Evolutionary conservation across 2,888 invertebrate species (phyloP).

Genomic region (Phania funesta): DNA sequence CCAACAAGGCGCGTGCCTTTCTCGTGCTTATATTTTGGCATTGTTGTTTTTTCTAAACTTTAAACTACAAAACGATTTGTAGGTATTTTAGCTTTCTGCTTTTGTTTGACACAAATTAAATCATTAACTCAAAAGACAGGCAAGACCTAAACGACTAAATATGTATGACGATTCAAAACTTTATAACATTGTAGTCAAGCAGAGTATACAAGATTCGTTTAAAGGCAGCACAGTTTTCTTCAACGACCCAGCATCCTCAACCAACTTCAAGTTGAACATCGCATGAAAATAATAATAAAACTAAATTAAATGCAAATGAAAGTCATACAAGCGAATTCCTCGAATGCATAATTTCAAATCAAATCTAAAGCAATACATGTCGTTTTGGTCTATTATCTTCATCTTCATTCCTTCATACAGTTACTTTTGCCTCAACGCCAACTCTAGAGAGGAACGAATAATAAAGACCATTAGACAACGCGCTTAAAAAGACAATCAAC

Average conservation of each 20-base stretch:
- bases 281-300: constrained; percentile 50
- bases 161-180: background rate
- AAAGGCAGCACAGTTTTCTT: constrained; percentile 55
- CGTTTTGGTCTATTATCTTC: constrained; percentile 40
- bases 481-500: background rate
- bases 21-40: constrained; percentile 71
- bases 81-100: constrained; percentile 1
- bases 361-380: constrained; percentile 39
- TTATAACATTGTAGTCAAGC: background rate
- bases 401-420: background rate
- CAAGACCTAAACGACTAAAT: background rate
- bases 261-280: constrained; percentile 53
- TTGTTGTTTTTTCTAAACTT: constrained; percentile 62
- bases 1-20: constrained; percentile 77
- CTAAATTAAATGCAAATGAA: constrained; percentile 79
- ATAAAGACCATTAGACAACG: constrained; percentile 36
- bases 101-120: background rate
- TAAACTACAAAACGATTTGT: constrained; percentile 23
- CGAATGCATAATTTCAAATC: constrained; percentile 74
- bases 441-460: constrained; percentile 24
- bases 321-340: constrained; percentile 75
- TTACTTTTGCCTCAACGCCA: constrained; percentile 24
- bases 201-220: constrained; percentile 67
- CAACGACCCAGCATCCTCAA: constrained; percentile 68
- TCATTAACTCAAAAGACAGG: background rate